Percentiles rank a stretch among this genome's conserved stretches.
These are phyloP conservation scores for Eumerus sabulonum DNA, from an alignment of 2,888 invertebrate genomes.

Conservation along the genomic window DNA sequence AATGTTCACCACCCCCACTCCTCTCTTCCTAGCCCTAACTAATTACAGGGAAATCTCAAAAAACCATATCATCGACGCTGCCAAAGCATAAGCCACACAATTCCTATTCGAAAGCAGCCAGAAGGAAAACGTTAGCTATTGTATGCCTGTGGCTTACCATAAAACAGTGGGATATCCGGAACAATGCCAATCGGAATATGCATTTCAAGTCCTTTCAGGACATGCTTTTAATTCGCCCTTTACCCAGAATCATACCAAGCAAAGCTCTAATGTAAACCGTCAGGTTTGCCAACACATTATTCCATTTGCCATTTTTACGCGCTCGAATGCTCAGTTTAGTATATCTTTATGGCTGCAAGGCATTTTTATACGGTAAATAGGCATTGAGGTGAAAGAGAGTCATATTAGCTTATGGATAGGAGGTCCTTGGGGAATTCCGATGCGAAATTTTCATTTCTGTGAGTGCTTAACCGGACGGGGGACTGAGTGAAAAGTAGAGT, in stretches of 20 bases:
- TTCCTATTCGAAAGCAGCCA: conserved; percentile 50
- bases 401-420: conserved; percentile 54
- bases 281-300: conserved; percentile 23
- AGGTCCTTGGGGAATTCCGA: conserved; percentile 54
- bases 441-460: conserved; percentile 36
- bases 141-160: conserved; percentile 22
- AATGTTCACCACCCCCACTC: no score
- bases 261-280: conserved; percentile 20
- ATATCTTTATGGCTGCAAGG: neutral
- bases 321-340: neutral
- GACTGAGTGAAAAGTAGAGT: neutral
- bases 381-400: conserved; percentile 47
- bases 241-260: neutral
- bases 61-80: no score
- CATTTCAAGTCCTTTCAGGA: conserved; percentile 32
- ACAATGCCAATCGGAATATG: conserved; percentile 46
- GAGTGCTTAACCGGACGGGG: conserved; percentile 31
- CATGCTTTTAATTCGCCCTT: conserved; percentile 47
- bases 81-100: neutral
- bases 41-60: no score
- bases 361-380: conserved; percentile 27
- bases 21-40: no score
- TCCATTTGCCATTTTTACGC: no score
- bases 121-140: conserved; percentile 47
- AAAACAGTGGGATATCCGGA: conserved; percentile 13